A percentile compares a stretch with the other conserved stretches of the same genome.
These are phyloP conservation scores for Apotomis betuletana DNA, from an alignment of 2,888 invertebrate genomes.

Conservation along the genomic window DNA sequence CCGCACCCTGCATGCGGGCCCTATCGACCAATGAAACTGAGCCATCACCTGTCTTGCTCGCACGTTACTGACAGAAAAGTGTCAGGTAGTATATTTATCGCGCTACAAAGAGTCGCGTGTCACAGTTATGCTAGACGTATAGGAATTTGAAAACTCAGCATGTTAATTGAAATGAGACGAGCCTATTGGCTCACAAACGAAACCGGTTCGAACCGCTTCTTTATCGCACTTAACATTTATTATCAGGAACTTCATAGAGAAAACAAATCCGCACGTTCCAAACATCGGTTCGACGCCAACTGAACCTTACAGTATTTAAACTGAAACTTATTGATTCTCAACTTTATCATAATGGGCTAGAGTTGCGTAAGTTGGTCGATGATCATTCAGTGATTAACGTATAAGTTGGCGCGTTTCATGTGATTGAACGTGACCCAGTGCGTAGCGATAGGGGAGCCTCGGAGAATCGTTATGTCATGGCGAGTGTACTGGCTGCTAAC, in stretches of 20 bases:
- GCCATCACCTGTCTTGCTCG: too few relatives aligned
- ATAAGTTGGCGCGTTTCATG: slow-evolving; percentile 11
- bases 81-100: too few relatives aligned
- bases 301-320: neutral
- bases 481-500: neutral
- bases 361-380: neutral
- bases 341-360: neutral
- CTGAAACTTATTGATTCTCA: neutral
- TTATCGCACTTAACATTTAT: slow-evolving; percentile 26
- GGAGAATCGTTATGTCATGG: slow-evolving; percentile 24
- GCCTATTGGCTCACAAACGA: neutral
- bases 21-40: too few relatives aligned
- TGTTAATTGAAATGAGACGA: slow-evolving; percentile 9
- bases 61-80: too few relatives aligned
- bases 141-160: too few relatives aligned
- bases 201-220: slow-evolving; percentile 12
- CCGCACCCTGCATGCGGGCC: too few relatives aligned
- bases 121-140: too few relatives aligned
- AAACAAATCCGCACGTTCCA: slow-evolving; percentile 25
- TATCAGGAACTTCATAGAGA: slow-evolving; percentile 19
- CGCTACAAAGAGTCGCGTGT: too few relatives aligned
- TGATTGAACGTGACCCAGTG: slow-evolving; percentile 22
- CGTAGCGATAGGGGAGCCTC: neutral
- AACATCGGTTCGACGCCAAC: neutral
- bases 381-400: neutral